These are phyloP conservation scores for Nephila pilipes DNA, from an alignment of 1,140 invertebrate genomes.

Conservation along the genomic window DNA sequence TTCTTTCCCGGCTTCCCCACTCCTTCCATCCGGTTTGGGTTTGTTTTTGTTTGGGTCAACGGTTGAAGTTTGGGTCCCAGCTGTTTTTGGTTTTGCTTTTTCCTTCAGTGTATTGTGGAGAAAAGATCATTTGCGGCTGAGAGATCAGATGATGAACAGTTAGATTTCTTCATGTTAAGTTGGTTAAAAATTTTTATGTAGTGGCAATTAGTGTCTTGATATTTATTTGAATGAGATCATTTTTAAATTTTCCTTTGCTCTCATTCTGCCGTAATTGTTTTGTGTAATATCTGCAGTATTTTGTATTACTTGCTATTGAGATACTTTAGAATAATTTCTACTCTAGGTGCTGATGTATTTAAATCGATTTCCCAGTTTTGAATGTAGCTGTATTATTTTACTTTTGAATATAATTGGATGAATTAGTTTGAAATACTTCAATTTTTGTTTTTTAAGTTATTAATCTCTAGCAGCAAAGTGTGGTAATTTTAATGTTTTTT, in stretches of 20 bases:
- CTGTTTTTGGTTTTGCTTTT: slow-evolving; percentile 11
- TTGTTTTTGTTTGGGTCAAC: slow-evolving; percentile 59
- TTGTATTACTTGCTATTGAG: not conserved
- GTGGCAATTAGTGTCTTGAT: not conserved
- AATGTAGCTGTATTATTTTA: too few species aligned
- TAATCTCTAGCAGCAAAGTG: too few species aligned
- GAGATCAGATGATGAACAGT: too few species aligned
- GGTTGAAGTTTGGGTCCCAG: not conserved
- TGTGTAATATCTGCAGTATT: not conserved
- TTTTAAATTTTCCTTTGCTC: too few species aligned
- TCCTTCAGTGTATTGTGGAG: not conserved
- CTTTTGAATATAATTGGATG: too few species aligned
- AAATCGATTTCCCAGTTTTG: too few species aligned
- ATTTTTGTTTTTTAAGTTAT: too few species aligned
- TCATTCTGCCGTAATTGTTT: too few species aligned
- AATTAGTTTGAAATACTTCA: too few species aligned
- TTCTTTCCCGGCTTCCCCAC: not conserved
- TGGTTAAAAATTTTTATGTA: not conserved
- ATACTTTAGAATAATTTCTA: not conserved
- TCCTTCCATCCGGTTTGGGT: slow-evolving; percentile 16
- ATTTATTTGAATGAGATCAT: too few species aligned
- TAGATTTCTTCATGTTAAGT: not conserved
- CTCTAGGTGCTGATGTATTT: not conserved
- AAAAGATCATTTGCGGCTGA: not conserved
- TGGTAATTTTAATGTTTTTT: too few species aligned